These are phyloP conservation scores for Scolopax mira DNA, from an alignment of 2,113 vertebrate genomes.

Conservation along the genomic window DNA sequence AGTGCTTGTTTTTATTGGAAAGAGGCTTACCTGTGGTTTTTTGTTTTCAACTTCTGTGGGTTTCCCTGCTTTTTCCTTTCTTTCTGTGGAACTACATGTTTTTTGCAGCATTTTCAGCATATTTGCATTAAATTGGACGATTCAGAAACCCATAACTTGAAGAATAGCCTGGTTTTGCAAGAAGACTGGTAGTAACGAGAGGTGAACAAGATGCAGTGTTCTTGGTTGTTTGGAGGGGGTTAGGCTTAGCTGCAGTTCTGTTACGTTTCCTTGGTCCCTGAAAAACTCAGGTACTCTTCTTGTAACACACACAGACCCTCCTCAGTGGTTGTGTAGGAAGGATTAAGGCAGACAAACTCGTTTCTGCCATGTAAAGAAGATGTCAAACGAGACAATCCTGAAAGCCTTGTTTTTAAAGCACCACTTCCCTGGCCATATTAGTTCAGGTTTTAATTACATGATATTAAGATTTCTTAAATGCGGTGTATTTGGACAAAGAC, in stretches of 20 bases:
- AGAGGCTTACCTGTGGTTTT: constrained; percentile 5
- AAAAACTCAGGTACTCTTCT: neutral
- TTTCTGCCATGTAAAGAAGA: constrained; percentile 2
- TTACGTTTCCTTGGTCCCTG: neutral
- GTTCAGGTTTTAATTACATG: constrained; percentile 17
- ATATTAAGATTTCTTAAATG: constrained; percentile 5
- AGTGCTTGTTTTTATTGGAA: constrained; percentile 27
- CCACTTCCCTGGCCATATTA: neutral
- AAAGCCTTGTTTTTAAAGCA: constrained; percentile 44
- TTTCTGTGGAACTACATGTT: neutral
- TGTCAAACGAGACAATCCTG: constrained; percentile 44
- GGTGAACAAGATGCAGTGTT: neutral
- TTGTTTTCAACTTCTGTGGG: constrained; percentile 19
- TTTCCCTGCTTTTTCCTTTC: neutral
- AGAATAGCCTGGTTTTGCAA: neutral
- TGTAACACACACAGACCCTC: neutral
- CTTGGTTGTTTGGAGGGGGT: neutral
- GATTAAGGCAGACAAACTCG: neutral
- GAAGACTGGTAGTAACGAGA: neutral
- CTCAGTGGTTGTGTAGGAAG: neutral
- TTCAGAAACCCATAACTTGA: neutral
- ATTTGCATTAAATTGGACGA: neutral
- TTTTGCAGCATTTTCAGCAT: neutral
- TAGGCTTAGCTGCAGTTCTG: neutral
- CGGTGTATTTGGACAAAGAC: neutral